Evolutionary conservation across 1,140 invertebrate species (phyloP).

Genomic region (fruit fly (Drosophila melanogaster)): Release_6_plus_ISO1_MT NT_037436.4:13849501-13850000

Average conservation of each 20-base stretch:
- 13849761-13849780: neutral
- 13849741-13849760: too few species aligned
- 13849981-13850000: conserved; percentile 91
- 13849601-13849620: conserved; percentile 87
- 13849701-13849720: too few species aligned
- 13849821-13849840: conserved; percentile 89
- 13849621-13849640: conserved; percentile 89
- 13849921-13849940: conserved; percentile 89
- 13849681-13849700: neutral
- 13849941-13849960: conserved; percentile 89
- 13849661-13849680: neutral
- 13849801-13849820: conserved; percentile 88
- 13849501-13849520: conserved; percentile 87
- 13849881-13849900: conserved; percentile 89
- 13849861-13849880: conserved; percentile 56
- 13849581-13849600: conserved; percentile 92
- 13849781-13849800: conserved; percentile 85
- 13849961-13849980: conserved; percentile 92
- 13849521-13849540: conserved; percentile 91
- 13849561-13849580: conserved; percentile 91
- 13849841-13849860: conserved; percentile 86
- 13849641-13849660: conserved; percentile 91
- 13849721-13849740: too few species aligned
- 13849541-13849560: conserved; percentile 85
- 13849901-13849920: conserved; percentile 93